Evolutionary conservation across 2,113 vertebrate genomes (phyloP).

Genomic region (Lepisosteus oculatus): DNA sequence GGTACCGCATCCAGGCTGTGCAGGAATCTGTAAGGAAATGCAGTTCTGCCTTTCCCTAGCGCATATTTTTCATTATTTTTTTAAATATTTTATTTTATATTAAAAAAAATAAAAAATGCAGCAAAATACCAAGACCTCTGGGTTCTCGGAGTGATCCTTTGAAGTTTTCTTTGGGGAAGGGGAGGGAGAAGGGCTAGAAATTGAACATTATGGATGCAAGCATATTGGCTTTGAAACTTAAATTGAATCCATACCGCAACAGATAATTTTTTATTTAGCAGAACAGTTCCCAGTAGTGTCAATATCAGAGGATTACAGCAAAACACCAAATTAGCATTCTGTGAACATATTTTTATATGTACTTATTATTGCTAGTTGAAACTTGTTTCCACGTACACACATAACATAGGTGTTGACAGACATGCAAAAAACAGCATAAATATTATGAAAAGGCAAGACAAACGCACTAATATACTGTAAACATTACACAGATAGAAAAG

Average conservation of each 20-base stretch:
- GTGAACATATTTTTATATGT: conserved; percentile 17
- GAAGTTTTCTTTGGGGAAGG: conserved; percentile 65
- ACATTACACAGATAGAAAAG: too few relatives aligned
- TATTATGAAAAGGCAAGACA: too few relatives aligned
- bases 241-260: conserved; percentile 72
- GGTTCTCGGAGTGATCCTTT: conserved; percentile 54
- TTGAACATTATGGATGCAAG: conserved; percentile 72
- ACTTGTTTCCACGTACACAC: too few relatives aligned
- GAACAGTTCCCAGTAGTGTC: conserved; percentile 76
- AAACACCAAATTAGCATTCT: conserved; percentile 78
- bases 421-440: too few relatives aligned
- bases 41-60: conserved; percentile 8
- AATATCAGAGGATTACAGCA: conserved; percentile 77
- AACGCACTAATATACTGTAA: too few relatives aligned
- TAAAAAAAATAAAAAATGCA: conserved; percentile 51
- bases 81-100: too few relatives aligned
- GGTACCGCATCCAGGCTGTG: too few relatives aligned
- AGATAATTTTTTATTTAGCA: conserved; percentile 76
- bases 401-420: too few relatives aligned
- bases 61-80: conserved; percentile 45
- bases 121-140: conserved; percentile 69
- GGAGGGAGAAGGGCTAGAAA: conserved; percentile 67
- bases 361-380: too few relatives aligned
- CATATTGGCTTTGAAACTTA: conserved; percentile 66
- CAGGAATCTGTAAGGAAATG: conserved; percentile 16